A percentile compares a stretch with the other conserved stretches of the same genome.
Evolutionary conservation across 2,113 vertebrate species (phyloP).

Genomic region (Elgaria multicarinata): DNA sequence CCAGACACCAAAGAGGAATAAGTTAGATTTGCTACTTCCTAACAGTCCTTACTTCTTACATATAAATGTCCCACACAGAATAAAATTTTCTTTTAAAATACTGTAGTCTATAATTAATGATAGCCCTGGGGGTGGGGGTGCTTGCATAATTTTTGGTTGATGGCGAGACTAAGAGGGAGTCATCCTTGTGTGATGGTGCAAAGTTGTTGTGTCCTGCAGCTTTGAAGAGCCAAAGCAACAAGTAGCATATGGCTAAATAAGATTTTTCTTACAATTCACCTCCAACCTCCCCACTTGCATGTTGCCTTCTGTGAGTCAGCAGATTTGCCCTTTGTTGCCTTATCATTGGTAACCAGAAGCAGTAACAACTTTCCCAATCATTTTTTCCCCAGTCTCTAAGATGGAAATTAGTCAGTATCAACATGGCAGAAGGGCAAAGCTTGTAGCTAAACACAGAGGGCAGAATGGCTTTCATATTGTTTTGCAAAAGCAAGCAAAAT

Average conservation of each 20-base stretch:
- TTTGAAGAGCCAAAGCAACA: neutral
- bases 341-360: conserved; percentile 19
- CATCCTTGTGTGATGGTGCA: neutral
- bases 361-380: neutral
- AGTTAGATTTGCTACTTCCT: neutral
- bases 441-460: neutral
- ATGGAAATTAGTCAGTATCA: conserved; percentile 42
- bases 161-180: neutral
- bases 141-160: neutral
- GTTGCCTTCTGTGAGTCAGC: neutral
- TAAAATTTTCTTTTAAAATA: neutral
- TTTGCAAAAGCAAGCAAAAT: neutral
- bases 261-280: neutral
- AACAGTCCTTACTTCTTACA: too few relatives aligned
- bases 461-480: neutral
- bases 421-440: neutral
- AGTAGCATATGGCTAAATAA: neutral
- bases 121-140: neutral
- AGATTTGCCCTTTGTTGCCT: neutral
- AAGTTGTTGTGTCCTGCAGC: neutral
- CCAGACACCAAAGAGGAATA: neutral
- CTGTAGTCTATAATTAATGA: neutral
- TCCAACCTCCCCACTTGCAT: neutral
- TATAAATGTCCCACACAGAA: neutral
- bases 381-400: conserved; percentile 6